These are phyloP conservation scores for Carcinoscorpius rotundicauda DNA, from an alignment of 1,140 invertebrate species.

Conservation along the genomic window DNA sequence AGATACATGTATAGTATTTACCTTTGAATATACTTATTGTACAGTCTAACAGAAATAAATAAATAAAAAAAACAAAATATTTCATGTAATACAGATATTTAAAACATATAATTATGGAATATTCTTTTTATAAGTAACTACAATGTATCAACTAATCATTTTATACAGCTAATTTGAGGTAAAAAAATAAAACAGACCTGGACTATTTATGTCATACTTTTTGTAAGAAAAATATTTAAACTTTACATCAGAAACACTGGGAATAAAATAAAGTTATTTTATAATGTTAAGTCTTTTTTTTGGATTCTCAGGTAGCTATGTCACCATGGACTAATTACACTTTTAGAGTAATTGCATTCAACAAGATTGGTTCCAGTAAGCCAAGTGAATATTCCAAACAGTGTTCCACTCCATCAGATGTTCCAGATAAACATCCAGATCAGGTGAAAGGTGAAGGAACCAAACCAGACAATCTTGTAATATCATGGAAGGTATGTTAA, in stretches of 20 bases:
- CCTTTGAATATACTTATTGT: background rate
- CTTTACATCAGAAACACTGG: background rate
- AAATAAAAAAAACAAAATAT: no score
- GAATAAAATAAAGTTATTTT: background rate
- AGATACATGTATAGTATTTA: background rate
- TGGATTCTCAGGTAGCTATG: conserved; percentile 41
- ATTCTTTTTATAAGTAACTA: background rate
- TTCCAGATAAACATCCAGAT: conserved; percentile 86
- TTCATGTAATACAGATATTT: background rate
- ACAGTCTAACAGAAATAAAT: no score
- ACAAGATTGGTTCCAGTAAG: conserved; percentile 78
- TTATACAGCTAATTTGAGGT: background rate
- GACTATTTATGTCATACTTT: background rate
- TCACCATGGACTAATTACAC: conserved; percentile 92
- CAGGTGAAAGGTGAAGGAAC: conserved; percentile 83
- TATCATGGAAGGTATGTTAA: conserved; percentile 60
- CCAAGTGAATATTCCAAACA: conserved; percentile 62
- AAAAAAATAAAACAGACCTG: background rate
- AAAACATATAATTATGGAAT: background rate
- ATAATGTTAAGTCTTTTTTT: background rate
- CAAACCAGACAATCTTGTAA: conserved; percentile 75
- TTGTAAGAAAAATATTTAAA: background rate
- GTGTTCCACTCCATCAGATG: conserved; percentile 73
- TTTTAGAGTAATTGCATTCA: conserved; percentile 81
- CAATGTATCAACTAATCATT: background rate